Evolutionary conservation across 2,113 vertebrate species (phyloP).

Genomic region (Neolamprologus tretocephalus): DNA sequence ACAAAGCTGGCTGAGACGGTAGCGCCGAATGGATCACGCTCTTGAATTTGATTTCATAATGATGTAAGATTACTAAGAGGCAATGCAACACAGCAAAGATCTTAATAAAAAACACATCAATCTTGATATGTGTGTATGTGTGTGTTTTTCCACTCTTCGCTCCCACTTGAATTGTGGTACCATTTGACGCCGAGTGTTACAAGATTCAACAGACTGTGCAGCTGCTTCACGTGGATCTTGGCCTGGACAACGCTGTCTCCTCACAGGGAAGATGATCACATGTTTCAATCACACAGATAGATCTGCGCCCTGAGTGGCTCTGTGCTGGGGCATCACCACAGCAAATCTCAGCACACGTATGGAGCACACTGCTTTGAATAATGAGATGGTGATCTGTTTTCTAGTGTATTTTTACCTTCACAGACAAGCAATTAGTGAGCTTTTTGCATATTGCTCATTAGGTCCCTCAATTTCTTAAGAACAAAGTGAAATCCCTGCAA

Average conservation of each 20-base stretch:
- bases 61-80: conserved; percentile 50
- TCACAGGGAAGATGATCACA: conserved; percentile 56
- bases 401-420: background rate
- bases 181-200: conserved; percentile 49
- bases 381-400: conserved; percentile 11
- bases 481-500: background rate
- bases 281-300: conserved; percentile 58
- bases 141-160: background rate
- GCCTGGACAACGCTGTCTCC: conserved; percentile 54
- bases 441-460: conserved; percentile 1
- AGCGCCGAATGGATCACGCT: conserved; percentile 6
- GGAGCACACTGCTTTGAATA: conserved; percentile 17
- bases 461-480: background rate
- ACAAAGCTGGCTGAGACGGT: conserved; percentile 24
- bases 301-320: conserved; percentile 54
- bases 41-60: conserved; percentile 41
- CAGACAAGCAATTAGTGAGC: conserved; percentile 4
- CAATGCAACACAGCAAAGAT: conserved; percentile 46
- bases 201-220: conserved; percentile 57
- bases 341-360: conserved; percentile 17
- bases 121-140: conserved; percentile 15
- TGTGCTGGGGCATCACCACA: conserved; percentile 14
- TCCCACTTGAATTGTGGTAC: conserved; percentile 34
- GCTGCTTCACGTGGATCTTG: conserved; percentile 59
- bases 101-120: conserved; percentile 55